Evolutionary conservation across 2,888 invertebrate genomes (phyloP).

Genomic region (Entomobrya proxima): DNA sequence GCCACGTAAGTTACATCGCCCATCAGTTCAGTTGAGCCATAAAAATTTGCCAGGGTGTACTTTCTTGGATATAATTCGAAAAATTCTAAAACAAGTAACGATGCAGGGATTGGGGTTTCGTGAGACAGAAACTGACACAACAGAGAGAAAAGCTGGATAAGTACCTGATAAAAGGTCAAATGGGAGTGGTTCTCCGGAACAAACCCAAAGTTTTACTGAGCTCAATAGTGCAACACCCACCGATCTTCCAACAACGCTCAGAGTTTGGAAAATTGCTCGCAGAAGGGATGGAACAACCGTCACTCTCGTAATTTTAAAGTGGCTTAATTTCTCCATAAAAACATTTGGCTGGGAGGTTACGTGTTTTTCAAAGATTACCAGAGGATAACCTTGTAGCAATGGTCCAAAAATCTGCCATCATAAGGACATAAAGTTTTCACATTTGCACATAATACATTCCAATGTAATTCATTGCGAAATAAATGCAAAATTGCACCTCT

Average conservation of each 20-base stretch:
- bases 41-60: conserved; percentile 86
- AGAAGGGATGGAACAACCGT: conserved; percentile 91
- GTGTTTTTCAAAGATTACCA: conserved; percentile 86
- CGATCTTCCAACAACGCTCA: conserved; percentile 41
- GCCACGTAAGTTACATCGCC: conserved; percentile 91
- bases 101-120: not conserved
- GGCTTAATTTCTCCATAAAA: conserved; percentile 61
- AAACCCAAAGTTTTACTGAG: conserved; percentile 87
- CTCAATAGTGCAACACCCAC: conserved; percentile 77
- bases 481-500: no score
- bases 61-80: conserved; percentile 80
- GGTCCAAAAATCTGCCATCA: conserved; percentile 90
- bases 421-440: not conserved
- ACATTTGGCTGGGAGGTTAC: conserved; percentile 76
- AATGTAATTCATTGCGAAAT: no score
- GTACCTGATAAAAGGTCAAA: conserved; percentile 81
- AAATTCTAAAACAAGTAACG: conserved; percentile 79
- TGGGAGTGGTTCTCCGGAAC: conserved; percentile 85
- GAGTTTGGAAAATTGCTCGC: conserved; percentile 67
- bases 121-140: no score
- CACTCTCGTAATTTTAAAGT: conserved; percentile 79
- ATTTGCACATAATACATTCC: no score
- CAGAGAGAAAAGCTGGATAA: not conserved
- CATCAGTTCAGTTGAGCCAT: conserved; percentile 95
- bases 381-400: conserved; percentile 83